phyloP scores from a whole-genome alignment of 1,140 invertebrate species.

The Coptotermes formosanus region DNA sequence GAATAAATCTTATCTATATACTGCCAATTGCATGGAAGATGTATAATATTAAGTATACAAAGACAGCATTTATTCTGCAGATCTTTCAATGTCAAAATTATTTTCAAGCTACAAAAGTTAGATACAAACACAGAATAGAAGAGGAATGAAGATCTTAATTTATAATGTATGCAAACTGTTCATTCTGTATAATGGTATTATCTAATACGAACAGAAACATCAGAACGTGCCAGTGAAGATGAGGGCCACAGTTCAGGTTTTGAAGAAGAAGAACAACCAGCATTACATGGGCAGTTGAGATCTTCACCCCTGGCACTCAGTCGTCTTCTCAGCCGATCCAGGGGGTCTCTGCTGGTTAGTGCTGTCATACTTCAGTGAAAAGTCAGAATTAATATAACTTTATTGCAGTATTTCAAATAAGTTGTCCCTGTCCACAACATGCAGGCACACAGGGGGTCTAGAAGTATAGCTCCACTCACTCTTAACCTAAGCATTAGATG shows the following conservation, averaged over 20 bases:
- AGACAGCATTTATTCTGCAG: too few relatives aligned
- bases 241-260: slow-evolving; percentile 60
- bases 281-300: slow-evolving; percentile 48
- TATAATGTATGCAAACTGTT: too few relatives aligned
- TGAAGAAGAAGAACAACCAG: slow-evolving; percentile 53
- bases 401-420: background rate
- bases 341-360: slow-evolving; percentile 51
- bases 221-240: slow-evolving; percentile 49
- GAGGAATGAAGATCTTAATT: too few relatives aligned
- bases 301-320: slow-evolving; percentile 56
- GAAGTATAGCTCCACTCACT: background rate
- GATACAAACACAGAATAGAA: too few relatives aligned
- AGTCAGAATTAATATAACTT: background rate
- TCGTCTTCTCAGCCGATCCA: slow-evolving; percentile 57
- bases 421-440: background rate
- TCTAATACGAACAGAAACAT: background rate
- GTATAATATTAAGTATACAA: too few relatives aligned
- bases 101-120: too few relatives aligned
- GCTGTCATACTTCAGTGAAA: background rate
- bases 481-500: too few relatives aligned
- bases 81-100: too few relatives aligned
- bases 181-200: too few relatives aligned
- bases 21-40: too few relatives aligned
- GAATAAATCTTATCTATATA: too few relatives aligned
- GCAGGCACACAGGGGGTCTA: background rate